Percentiles rank a stretch among this genome's conserved stretches.
Conservation (phyloP, 2,113 vertebrate species). For the Anguilla japonica region DNA sequence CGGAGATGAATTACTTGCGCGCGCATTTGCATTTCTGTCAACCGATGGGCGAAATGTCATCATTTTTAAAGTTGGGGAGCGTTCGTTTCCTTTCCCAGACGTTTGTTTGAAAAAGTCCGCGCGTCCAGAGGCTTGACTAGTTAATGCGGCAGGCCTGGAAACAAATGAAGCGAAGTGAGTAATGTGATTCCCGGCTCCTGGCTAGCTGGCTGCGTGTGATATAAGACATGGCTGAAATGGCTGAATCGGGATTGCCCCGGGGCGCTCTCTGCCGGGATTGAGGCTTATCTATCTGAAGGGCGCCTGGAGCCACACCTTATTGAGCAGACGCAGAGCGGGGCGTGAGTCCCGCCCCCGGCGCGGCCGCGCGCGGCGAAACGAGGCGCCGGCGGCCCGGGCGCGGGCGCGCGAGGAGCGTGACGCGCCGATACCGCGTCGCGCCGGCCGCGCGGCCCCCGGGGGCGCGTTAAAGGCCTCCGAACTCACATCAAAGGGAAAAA, state of each 20-base stretch:
- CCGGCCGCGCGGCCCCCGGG: not conserved
- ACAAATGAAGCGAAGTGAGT: slow-evolving; percentile 6
- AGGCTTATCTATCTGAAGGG: not conserved
- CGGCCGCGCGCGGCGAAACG: not conserved
- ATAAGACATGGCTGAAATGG: slow-evolving; percentile 13
- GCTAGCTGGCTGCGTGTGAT: not conserved
- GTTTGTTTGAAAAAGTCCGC: slow-evolving; percentile 1
- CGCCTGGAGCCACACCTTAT: not conserved
- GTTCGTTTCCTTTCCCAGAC: not conserved
- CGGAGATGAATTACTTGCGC: not conserved
- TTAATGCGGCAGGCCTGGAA: not conserved
- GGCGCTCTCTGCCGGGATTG: not conserved
- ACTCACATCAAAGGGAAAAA: slow-evolving; percentile 6
- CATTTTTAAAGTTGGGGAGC: not conserved
- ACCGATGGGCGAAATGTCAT: not conserved
- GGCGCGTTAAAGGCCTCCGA: not conserved
- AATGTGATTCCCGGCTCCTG: not conserved
- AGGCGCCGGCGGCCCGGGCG: not conserved
- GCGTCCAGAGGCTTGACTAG: not conserved
- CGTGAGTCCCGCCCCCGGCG: not conserved
- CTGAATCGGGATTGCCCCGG: not conserved
- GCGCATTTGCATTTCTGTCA: slow-evolving; percentile 16
- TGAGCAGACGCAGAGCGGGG: not conserved
- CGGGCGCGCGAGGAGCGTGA: not conserved
- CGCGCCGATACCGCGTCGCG: not conserved